Base-by-base conservation (phyloP, 1,140 invertebrate species). In the Temnothorax longispinosus region DNA sequence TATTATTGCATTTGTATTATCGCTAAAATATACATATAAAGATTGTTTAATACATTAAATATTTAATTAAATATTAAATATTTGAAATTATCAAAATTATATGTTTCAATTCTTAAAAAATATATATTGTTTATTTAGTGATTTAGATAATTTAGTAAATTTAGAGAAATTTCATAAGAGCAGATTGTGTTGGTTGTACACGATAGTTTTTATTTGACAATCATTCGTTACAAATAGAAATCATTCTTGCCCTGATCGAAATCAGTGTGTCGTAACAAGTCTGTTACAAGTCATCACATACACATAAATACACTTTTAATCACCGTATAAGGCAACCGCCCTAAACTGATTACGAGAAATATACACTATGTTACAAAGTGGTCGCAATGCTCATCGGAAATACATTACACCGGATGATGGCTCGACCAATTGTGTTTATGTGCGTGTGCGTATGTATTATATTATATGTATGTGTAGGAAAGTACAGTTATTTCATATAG, bases 121-220 rank as follows among this genome's bases (percentile, higher is more conserved):
- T 38, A 75, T 13, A n/a, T n/a, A n/a, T 47, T 47, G 1, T 69
- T 47, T 10, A 13, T 18, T 47, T 44, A 35, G 27, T 27, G 27
- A 27, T 27, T 27, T 27, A 27, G 27, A 27, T 27, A 27, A 27
- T 27, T 27, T 27, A 27, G 27, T 27, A 27, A 27, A 27, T 27
- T 27, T 27, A 27, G 3, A 0, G 6, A 60, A 18, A 15, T 72
- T 52, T n/a, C 47, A 74, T 47, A 60, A 84, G 27, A 84, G 15
- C 1, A 69, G 3, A 35, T 2, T n/a, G 5, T 47, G 21, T 2
- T 44, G 32, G 32, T 60, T 58, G 52, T 86, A 58, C 75, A 77
- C 15, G 64, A 41, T 87, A 90, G 35, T 69, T 44, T 90, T 90
- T 89, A 89, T 89, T 89, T 76, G 62, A 86, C 88, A 87, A 89